Percentiles rank a stretch among this genome's conserved stretches.
These are phyloP conservation scores for Hyles euphorbiae DNA, from an alignment of 1,140 invertebrate genomes.

Conservation along the genomic window DNA sequence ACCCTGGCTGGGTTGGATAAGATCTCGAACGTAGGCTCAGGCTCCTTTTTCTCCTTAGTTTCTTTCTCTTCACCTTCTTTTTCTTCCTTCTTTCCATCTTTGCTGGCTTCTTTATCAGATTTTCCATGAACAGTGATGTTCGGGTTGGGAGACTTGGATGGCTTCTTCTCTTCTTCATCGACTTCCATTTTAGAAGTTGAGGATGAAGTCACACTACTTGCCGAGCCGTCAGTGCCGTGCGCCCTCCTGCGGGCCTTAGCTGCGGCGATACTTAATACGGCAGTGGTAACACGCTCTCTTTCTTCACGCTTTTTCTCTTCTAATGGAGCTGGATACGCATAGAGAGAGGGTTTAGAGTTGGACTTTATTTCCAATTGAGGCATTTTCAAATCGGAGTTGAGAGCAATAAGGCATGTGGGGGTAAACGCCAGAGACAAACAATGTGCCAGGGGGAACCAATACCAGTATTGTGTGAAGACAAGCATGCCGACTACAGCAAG, in stretches of 20 bases:
- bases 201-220: conserved; percentile 59
- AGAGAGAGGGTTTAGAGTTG: conserved; percentile 94
- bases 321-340: conserved; percentile 96
- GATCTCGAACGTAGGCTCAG: conserved; percentile 93
- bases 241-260: conserved; percentile 88
- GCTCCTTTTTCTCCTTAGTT: conserved; percentile 85
- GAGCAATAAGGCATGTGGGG: conserved; percentile 95
- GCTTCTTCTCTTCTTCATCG: conserved; percentile 78
- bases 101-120: conserved; percentile 71
- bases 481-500: conserved; percentile 97
- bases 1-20: conserved; percentile 95
- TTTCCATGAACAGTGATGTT: conserved; percentile 77
- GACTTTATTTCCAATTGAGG: conserved; percentile 95
- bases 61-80: conserved; percentile 77
- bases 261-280: conserved; percentile 97
- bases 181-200: conserved; percentile 85
- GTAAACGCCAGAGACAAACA: conserved; percentile 97
- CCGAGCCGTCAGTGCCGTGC: conserved; percentile 74
- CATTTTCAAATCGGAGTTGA: conserved; percentile 98
- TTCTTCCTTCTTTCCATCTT: conserved; percentile 73
- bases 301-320: conserved; percentile 99
- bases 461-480: conserved; percentile 99
- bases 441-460: conserved; percentile 99
- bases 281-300: conserved; percentile 96
- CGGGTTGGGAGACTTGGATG: conserved; percentile 77